phyloP scores from a whole-genome alignment of 37 sponge, comb jelly and placozoan genomes.

The Hormiphora californensis region DNA sequence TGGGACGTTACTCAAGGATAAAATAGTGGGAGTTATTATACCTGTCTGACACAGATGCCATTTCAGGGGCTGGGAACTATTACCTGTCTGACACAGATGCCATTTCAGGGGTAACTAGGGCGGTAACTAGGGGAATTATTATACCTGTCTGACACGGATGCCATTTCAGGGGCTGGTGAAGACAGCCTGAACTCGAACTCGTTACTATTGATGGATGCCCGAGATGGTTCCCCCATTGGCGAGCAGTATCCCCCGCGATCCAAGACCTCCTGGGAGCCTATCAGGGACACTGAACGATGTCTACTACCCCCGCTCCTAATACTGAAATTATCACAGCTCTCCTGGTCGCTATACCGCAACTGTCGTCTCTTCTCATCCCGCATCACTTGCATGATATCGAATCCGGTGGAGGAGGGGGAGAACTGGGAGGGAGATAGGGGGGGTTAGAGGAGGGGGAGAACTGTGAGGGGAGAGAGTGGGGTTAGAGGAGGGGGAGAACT shows the following conservation, averaged over 20 bases:
- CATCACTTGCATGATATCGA: constrained; percentile 25
- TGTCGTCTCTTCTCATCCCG: constrained; percentile 15
- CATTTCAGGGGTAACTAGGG: too few relatives aligned
- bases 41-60: constrained; percentile 18
- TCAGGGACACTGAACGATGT: background rate
- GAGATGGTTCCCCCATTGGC: background rate
- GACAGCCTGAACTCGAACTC: background rate
- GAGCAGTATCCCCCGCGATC: background rate
- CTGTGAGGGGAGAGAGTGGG: too few relatives aligned
- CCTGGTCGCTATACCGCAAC: background rate
- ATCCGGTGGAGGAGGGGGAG: background rate
- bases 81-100: constrained; percentile 32
- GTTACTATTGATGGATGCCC: background rate
- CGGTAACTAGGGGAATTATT: too few relatives aligned
- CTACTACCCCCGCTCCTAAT: background rate
- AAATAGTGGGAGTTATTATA: too few relatives aligned
- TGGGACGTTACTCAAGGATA: too few relatives aligned
- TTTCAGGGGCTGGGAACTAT: background rate
- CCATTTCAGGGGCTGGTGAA: background rate
- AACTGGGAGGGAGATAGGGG: too few relatives aligned
- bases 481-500: too few relatives aligned
- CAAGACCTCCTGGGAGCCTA: background rate
- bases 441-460: too few relatives aligned
- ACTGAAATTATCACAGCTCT: background rate
- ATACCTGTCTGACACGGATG: constrained; percentile 13